A percentile compares a stretch with the other conserved stretches of the same genome.
phyloP scores from a whole-genome alignment of 2,797 vertebrate species.

The Macropus fuliginosus region DNA sequence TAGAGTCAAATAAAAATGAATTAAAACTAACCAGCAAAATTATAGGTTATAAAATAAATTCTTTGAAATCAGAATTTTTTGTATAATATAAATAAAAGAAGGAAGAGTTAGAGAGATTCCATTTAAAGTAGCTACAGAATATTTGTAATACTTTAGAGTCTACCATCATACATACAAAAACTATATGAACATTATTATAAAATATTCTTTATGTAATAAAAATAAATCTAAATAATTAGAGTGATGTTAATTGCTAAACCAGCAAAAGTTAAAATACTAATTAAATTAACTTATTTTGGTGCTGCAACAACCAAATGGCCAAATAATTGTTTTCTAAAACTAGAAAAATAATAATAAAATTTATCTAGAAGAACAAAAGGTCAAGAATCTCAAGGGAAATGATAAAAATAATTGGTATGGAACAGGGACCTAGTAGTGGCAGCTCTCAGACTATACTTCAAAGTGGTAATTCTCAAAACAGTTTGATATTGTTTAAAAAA shows the following conservation, averaged over 20 bases:
- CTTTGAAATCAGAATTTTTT: neutral
- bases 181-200: neutral
- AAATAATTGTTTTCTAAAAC: neutral
- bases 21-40: neutral
- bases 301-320: neutral
- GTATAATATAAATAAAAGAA: neutral
- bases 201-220: neutral
- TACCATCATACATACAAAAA: neutral
- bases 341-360: neutral
- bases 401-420: neutral
- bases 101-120: neutral
- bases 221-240: neutral
- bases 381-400: neutral
- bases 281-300: neutral
- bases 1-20: neutral
- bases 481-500: neutral
- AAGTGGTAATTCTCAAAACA: neutral
- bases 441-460: neutral
- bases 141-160: neutral
- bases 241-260: neutral
- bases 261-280: neutral
- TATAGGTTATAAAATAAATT: neutral
- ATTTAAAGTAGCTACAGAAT: neutral
- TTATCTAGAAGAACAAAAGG: neutral
- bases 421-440: neutral